phyloP scores from a whole-genome alignment of 2,797 vertebrate genomes.

The Cirrhinus molitorella region DNA sequence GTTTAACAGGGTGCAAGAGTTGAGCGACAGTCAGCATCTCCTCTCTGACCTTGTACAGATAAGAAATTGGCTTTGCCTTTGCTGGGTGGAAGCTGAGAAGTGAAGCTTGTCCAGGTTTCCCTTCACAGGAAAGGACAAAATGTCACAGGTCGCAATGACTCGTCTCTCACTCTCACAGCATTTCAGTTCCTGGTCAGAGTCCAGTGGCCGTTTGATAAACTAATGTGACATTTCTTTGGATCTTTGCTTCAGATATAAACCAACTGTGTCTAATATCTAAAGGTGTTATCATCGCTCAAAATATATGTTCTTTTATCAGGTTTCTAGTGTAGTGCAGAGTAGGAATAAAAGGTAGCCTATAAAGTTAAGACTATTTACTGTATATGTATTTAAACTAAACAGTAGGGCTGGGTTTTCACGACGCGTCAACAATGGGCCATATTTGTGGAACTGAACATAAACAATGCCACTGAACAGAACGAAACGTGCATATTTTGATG shows the following conservation, averaged over 20 bases:
- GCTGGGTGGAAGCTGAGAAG: conserved; percentile 15
- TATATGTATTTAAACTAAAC: no score
- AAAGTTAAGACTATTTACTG: not conserved
- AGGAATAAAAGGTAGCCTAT: conserved; percentile 14
- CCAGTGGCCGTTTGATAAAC: conserved; percentile 22
- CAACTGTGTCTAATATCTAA: conserved; percentile 9
- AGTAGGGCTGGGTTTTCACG: no score
- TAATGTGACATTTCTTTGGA: conserved; percentile 41
- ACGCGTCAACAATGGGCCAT: no score
- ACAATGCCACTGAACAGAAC: no score
- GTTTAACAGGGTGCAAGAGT: conserved; percentile 29
- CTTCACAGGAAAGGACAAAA: conserved; percentile 35
- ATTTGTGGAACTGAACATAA: no score
- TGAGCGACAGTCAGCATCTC: conserved; percentile 35
- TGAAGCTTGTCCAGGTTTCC: conserved; percentile 34
- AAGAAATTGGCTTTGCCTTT: conserved; percentile 38
- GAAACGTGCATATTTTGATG: no score
- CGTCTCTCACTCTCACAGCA: not conserved
- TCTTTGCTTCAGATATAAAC: conserved; percentile 23
- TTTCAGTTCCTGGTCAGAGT: not conserved
- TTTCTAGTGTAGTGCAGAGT: conserved; percentile 1
- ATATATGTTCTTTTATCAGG: not conserved
- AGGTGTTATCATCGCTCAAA: conserved; percentile 37
- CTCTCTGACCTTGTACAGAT: conserved; percentile 39
- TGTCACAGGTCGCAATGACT: conserved; percentile 36